Conservation (phyloP, 2,888 invertebrate species). For the Microlaimidae sp. region DNA sequence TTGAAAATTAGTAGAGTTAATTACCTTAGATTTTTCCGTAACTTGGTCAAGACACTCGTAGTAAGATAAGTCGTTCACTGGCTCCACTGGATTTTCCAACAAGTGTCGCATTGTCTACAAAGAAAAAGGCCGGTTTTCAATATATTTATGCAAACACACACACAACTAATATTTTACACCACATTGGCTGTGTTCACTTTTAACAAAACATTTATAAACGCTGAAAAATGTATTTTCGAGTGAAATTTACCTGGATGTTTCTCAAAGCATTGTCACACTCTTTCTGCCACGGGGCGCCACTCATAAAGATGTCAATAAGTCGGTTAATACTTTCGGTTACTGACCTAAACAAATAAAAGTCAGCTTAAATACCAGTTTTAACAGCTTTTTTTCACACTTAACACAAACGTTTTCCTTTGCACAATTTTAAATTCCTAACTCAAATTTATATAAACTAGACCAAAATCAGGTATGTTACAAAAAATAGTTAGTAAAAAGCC, state of each 20-base stretch:
- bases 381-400: too few relatives aligned
- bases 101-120: slow-evolving; percentile 54
- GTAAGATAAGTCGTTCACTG: slow-evolving; percentile 62
- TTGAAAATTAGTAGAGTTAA: slow-evolving; percentile 1
- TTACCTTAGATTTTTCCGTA: slow-evolving; percentile 60
- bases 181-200: too few relatives aligned
- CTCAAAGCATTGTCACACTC: slow-evolving; percentile 89
- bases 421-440: too few relatives aligned
- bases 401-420: too few relatives aligned
- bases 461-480: too few relatives aligned
- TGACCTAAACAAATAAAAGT: slow-evolving; percentile 45
- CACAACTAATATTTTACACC: too few relatives aligned
- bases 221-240: too few relatives aligned
- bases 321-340: slow-evolving; percentile 83
- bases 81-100: slow-evolving; percentile 66
- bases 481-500: too few relatives aligned
- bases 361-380: too few relatives aligned
- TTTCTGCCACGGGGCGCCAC: slow-evolving; percentile 80
- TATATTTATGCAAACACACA: too few relatives aligned
- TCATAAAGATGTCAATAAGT: slow-evolving; percentile 66
- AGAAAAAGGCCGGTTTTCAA: too few relatives aligned
- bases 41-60: slow-evolving; percentile 81
- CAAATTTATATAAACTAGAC: too few relatives aligned
- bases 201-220: neutral
- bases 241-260: slow-evolving; percentile 51